Evolutionary conservation across 2,888 invertebrate genomes (phyloP).

Genomic region (Eristalis arbustorum): DNA sequence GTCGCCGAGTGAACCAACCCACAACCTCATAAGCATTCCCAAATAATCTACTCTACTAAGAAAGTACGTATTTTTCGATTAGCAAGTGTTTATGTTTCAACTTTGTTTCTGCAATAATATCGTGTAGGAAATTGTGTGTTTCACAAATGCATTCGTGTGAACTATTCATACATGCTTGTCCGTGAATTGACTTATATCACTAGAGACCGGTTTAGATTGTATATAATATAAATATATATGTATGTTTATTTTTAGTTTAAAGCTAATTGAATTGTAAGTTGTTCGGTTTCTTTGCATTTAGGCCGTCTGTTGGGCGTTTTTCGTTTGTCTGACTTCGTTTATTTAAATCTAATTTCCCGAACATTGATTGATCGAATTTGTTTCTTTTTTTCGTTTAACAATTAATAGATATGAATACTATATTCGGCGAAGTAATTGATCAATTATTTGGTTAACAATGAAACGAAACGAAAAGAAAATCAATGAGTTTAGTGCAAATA

Average conservation of each 20-base stretch:
- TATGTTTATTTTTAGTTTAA: conserved; percentile 16
- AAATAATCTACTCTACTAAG: too few species aligned
- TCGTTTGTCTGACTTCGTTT: conserved; percentile 1
- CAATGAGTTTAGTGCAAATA: too few species aligned
- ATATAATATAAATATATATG: conserved; percentile 33
- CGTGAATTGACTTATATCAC: conserved; percentile 2
- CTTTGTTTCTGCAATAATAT: background rate
- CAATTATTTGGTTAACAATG: conserved; percentile 7
- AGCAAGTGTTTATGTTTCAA: background rate
- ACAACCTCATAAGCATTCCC: too few species aligned
- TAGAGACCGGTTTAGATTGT: conserved; percentile 15
- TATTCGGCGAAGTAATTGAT: conserved; percentile 38
- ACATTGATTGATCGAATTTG: background rate
- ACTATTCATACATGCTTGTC: background rate
- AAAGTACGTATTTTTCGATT: too few species aligned
- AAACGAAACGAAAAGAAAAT: background rate
- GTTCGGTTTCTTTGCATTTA: background rate
- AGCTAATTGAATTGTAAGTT: conserved; percentile 48
- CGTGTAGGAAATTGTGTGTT: background rate
- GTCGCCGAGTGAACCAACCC: too few species aligned
- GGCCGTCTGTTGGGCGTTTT: conserved; percentile 14
- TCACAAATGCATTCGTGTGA: background rate
- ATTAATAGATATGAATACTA: conserved; percentile 24
- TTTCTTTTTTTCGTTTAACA: background rate
- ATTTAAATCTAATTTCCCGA: background rate